These are phyloP conservation scores for Hydrolagus colliei DNA, from an alignment of 2,797 vertebrate genomes.

Conservation along the genomic window DNA sequence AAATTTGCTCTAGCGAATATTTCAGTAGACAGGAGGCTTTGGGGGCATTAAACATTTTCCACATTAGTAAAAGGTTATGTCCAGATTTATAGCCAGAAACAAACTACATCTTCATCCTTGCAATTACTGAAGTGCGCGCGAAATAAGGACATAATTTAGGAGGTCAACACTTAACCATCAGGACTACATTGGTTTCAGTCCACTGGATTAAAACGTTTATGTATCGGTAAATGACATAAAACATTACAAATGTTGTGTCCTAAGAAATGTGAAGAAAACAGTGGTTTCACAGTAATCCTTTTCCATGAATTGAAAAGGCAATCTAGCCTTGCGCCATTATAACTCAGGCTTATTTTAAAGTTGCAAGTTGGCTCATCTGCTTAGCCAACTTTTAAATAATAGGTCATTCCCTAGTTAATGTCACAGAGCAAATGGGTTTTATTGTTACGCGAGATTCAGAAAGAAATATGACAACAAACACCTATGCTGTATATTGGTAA, in stretches of 20 bases:
- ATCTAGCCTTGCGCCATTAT: neutral
- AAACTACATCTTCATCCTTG: neutral
- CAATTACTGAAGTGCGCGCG: neutral
- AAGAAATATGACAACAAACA: no score
- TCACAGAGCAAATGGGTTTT: neutral
- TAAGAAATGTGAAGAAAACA: neutral
- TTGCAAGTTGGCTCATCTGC: neutral
- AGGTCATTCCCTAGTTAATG: neutral
- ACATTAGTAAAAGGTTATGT: neutral
- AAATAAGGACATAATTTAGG: neutral
- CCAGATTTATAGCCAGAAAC: neutral
- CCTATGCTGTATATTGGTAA: no score
- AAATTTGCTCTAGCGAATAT: neutral
- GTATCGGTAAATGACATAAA: neutral
- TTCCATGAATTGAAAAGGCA: neutral
- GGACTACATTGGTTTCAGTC: neutral
- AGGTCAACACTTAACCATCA: neutral
- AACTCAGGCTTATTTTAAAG: neutral
- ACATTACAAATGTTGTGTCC: neutral
- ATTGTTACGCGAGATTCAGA: neutral
- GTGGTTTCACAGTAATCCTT: no score
- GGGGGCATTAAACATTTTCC: neutral
- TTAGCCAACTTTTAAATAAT: neutral
- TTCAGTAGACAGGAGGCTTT: neutral
- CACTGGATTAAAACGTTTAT: neutral